Conservation (phyloP, 2,888 invertebrate species). For the Isotomurus palustris region DNA sequence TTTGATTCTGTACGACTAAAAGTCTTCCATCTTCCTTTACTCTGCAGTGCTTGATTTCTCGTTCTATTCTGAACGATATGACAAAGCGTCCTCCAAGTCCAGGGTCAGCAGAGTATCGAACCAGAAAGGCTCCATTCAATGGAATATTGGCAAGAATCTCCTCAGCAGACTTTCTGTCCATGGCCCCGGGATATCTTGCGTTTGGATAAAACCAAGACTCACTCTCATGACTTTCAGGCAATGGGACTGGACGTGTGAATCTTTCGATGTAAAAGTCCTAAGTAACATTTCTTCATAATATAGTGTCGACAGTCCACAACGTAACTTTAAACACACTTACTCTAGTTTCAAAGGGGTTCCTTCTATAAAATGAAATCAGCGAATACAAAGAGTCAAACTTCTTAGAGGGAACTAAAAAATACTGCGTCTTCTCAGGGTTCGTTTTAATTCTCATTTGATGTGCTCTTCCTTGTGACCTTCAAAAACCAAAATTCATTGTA, state of each 20-base stretch:
- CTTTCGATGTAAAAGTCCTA: conserved; percentile 76
- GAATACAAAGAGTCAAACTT: conserved; percentile 89
- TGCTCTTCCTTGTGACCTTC: conserved; percentile 69
- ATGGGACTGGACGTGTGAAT: conserved; percentile 84
- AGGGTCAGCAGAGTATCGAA: conserved; percentile 30
- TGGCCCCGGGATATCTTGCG: conserved; percentile 18
- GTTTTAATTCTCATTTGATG: conserved; percentile 89
- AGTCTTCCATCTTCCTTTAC: conserved; percentile 86
- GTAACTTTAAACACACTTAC: conserved; percentile 49
- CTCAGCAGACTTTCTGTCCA: conserved; percentile 37
- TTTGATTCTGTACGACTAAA: conserved; percentile 81
- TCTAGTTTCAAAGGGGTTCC: conserved; percentile 76
- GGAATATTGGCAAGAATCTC: conserved; percentile 35
- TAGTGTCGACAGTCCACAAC: neutral
- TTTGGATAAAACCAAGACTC: conserved; percentile 37
- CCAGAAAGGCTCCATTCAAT: conserved; percentile 41
- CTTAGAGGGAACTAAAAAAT: conserved; percentile 74
- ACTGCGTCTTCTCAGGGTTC: conserved; percentile 71
- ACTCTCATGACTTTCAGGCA: conserved; percentile 77
- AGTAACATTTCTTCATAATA: conserved; percentile 25
- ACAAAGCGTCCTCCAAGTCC: conserved; percentile 55
- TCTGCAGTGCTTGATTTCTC: conserved; percentile 93
- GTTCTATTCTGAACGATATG: conserved; percentile 92
- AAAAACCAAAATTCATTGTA: neutral
- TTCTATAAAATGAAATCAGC: conserved; percentile 82